phyloP scores from a whole-genome alignment of 2,888 invertebrate genomes.

The Mamestra brassicae region DNA sequence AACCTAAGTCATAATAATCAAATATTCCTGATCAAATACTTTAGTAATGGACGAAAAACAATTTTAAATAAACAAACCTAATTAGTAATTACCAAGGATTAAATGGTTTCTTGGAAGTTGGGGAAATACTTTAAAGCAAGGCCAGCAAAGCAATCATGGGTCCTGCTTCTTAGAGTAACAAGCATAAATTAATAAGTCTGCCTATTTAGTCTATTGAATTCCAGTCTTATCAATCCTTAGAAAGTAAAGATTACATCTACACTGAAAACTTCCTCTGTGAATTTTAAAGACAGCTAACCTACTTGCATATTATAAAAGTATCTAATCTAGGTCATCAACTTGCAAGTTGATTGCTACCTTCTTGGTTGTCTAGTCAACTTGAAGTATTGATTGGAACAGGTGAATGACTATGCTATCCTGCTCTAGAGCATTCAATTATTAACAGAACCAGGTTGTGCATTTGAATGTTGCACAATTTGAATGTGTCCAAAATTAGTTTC shows the following conservation, averaged over 20 bases:
- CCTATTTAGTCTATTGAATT: constrained; percentile 8
- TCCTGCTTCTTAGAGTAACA: background rate
- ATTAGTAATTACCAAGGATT: background rate
- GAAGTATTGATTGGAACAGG: constrained; percentile 34
- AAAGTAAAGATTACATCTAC: constrained; percentile 29
- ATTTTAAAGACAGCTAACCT: constrained; percentile 40
- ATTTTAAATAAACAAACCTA: background rate
- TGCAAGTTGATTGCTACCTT: constrained; percentile 52
- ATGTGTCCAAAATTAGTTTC: constrained; percentile 23
- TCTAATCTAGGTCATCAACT: constrained; percentile 60
- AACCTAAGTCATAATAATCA: background rate
- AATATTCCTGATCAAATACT: constrained; percentile 19
- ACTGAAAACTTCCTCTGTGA: constrained; percentile 15
- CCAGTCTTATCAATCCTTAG: constrained; percentile 16
- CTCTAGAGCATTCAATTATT: constrained; percentile 30
- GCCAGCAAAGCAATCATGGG: constrained; percentile 15
- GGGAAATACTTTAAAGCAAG: constrained; percentile 39
- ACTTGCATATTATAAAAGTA: constrained; percentile 44
- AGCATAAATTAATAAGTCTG: constrained; percentile 2
- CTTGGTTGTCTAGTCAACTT: constrained; percentile 19
- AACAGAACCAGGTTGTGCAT: constrained; percentile 21
- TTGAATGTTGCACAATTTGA: constrained; percentile 37
- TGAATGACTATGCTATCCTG: constrained; percentile 23
- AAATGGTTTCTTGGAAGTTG: constrained; percentile 21
- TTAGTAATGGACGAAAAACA: constrained; percentile 4